Conservation (phyloP, 2,888 invertebrate genomes). For the Drosophila emarginata region DNA sequence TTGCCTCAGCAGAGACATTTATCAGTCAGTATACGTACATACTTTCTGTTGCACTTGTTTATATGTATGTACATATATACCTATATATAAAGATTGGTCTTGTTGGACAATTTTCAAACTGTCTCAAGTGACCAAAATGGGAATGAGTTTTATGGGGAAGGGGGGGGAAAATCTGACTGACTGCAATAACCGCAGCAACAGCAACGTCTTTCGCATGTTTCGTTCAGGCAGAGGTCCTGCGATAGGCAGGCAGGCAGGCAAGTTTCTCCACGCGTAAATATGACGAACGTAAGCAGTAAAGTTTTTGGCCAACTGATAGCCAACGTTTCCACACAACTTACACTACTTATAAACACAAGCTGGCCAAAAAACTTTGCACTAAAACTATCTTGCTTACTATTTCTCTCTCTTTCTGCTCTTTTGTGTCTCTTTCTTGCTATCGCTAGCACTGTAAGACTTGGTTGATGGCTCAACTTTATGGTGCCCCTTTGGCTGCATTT, state of each 20-base stretch:
- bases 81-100: conserved; percentile 34
- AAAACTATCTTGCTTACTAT: conserved; percentile 31
- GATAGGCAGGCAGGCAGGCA: conserved; percentile 47
- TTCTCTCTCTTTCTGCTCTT: conserved; percentile 24
- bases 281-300: conserved; percentile 78
- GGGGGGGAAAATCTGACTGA: conserved; percentile 5
- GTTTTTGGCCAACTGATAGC: conserved; percentile 77
- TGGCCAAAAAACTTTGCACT: conserved; percentile 63
- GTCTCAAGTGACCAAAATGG: conserved; percentile 67
- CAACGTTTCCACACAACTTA: conserved; percentile 31
- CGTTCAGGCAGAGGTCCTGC: conserved; percentile 27
- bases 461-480: conserved; percentile 67
- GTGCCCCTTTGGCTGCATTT: conserved; percentile 69
- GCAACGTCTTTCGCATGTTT: conserved; percentile 57
- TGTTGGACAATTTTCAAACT: conserved; percentile 77
- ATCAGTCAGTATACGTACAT: conserved; percentile 64
- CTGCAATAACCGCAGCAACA: conserved; percentile 36
- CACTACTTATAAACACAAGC: conserved; percentile 55
- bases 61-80: conserved; percentile 23
- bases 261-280: conserved; percentile 69
- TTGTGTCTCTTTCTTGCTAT: neutral
- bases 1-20: conserved; percentile 75
- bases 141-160: neutral
- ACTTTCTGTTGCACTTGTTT: conserved; percentile 58
- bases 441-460: conserved; percentile 8